Evolutionary conservation across 2,888 invertebrate species (phyloP), one percentile per base, ranked within the genome.

Genomic region (Lucinisca nassula): DNA sequence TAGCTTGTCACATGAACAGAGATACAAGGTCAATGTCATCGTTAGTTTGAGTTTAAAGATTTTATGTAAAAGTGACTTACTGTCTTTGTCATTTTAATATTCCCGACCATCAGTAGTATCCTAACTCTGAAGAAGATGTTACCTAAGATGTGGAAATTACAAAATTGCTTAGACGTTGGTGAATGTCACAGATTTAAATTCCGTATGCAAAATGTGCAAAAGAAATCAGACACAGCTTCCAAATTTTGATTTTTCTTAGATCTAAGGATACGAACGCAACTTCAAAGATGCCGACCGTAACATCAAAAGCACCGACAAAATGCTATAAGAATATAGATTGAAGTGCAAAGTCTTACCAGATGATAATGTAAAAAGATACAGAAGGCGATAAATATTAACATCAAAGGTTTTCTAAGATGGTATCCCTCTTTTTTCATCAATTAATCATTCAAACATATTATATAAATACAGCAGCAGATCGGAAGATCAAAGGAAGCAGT

Each of bases 311-410:
- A 67, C 67, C 67, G 67, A 67, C 32, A 67, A 67, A 24, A 3
- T n/a, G 35, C 35, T 67, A 12, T n/a, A 35, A 67, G 67, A 67
- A 67, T 67, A 32, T 17, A 67, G 17, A n/a, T 67, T 35, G 35
- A 67, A 35, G 67, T 35, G 67, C 17, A n/a, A 74, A 74, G 74
- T 30, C 2, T 24, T 74, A 40, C 74, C 74, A 74, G 74, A 74
- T 58, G 84, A 84, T 85, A 73, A 82, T 79, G 84, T 89, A 84
- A 89, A 83, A 79, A 85, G 83, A 87, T 90, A 90, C 85, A 84
- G 74, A 85, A 86, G 45, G 45, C 79, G 84, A 90, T 92, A 89
- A 87, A 84, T 90, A 74, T 51, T 67, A 73, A 88, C 90, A 76
- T 90, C 90, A 90, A 90, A 90, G 75, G 85, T 51, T 58, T 67